A percentile compares a stretch with the other conserved stretches of the same genome.
Evolutionary conservation across 2,797 vertebrate species (phyloP).

Genomic region (Phalanger gymnotis): DNA sequence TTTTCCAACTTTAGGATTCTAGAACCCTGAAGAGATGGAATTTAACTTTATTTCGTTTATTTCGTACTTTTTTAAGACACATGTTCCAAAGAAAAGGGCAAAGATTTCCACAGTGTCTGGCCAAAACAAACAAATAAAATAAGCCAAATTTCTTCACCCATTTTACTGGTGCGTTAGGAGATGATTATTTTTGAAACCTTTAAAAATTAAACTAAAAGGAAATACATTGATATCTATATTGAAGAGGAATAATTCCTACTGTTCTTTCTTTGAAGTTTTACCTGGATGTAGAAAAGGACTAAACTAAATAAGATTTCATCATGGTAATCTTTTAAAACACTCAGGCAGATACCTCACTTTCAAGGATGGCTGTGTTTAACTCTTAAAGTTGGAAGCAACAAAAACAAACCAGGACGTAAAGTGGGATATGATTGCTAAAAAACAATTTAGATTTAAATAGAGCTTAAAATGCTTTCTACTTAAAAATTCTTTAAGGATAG

Average conservation of each 20-base stretch:
- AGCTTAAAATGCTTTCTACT: neutral
- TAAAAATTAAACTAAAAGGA: neutral
- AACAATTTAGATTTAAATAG: neutral
- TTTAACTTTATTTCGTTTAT: neutral
- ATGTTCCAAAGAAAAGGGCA: neutral
- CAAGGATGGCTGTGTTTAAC: neutral
- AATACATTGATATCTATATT: neutral
- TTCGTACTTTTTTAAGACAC: neutral
- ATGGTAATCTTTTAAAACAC: neutral
- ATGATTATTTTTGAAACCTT: neutral
- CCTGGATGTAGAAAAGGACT: neutral
- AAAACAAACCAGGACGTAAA: neutral
- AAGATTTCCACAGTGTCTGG: neutral
- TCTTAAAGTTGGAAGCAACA: neutral
- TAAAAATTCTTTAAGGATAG: constrained; percentile 1
- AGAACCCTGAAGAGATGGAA: neutral
- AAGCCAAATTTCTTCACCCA: neutral
- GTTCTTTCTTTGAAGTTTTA: neutral
- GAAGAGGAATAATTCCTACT: neutral
- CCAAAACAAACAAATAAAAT: neutral
- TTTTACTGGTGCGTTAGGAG: neutral
- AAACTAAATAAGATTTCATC: neutral
- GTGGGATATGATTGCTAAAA: neutral
- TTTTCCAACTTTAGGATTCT: neutral
- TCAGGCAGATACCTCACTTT: neutral